Percentiles rank a stretch among this genome's conserved stretches.
phyloP scores from a whole-genome alignment of 2,888 invertebrate genomes.

The Lithophane ornitopus region DNA sequence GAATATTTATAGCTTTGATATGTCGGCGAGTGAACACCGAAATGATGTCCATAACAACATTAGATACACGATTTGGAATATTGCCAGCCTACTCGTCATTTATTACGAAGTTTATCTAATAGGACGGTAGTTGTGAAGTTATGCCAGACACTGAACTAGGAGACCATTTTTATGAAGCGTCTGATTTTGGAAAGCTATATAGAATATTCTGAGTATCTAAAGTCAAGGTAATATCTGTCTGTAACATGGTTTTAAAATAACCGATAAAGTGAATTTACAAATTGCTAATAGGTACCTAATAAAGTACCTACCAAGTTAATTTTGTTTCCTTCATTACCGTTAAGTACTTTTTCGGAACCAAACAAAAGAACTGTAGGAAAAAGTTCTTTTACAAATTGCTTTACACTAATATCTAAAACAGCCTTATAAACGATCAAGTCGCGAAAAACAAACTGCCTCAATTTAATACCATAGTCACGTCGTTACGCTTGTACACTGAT shows the following conservation, averaged over 20 bases:
- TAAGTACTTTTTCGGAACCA: neutral
- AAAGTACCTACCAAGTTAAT: neutral
- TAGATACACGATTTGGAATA: slow-evolving; percentile 36
- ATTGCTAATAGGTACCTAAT: neutral
- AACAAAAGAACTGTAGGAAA: neutral
- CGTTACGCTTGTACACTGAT: slow-evolving; percentile 28
- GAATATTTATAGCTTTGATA: too few relatives aligned
- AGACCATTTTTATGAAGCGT: neutral
- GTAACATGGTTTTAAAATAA: neutral
- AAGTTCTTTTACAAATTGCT: neutral
- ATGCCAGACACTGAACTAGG: neutral
- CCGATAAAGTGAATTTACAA: neutral
- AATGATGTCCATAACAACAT: slow-evolving; percentile 18
- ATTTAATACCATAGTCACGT: slow-evolving; percentile 27
- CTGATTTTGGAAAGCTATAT: neutral
- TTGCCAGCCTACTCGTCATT: slow-evolving; percentile 34
- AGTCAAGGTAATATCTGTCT: neutral
- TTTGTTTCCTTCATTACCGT: neutral
- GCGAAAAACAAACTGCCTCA: slow-evolving; percentile 17
- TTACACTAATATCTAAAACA: neutral
- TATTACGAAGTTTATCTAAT: slow-evolving; percentile 46
- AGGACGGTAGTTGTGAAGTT: slow-evolving; percentile 27
- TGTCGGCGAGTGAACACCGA: neutral
- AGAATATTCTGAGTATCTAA: neutral
- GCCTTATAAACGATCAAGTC: slow-evolving; percentile 24